Base-by-base conservation (phyloP, 2,113 vertebrate species). In the Eudyptes chrysolophus region DNA sequence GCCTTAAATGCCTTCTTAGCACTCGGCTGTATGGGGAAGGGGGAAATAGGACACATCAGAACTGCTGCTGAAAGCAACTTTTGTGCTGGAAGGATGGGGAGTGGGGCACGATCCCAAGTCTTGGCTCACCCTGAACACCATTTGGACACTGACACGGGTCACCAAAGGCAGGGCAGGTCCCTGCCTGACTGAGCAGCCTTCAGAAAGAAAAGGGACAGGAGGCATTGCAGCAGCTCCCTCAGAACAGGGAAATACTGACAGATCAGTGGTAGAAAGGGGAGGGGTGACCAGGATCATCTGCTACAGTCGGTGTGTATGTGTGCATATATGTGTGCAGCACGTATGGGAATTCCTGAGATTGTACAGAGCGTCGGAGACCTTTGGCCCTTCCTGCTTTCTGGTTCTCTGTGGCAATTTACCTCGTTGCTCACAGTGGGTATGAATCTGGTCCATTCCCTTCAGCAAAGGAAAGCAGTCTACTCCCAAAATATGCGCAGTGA, bases 351-450 rank as follows among this genome's bases (percentile, higher is more conserved):
- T 54, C 38, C 71, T 77, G 89, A 88, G 75, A 22, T 7, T 90
- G 46, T 17, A 21, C 83, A 88, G 83, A 78, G 55, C 14, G 2
- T 82, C 3, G 3, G 19, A 81, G 66, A 80, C 92, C 93, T 94
- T 84, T 96, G 89, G 72, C 84, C 80, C n/a, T 77, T 84, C 72
- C 89, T 87, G 52, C 80, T 84, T 87, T 87, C 69, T 84, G 69
- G 34, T 74, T 85, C 54, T 38, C 44, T 52, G 32, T 38, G 66
- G 46, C 89, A 86, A 2, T 58, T 80, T 65, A 77, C 42, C 80
- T 85, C n/a, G 51, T 44, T 76, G 64, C 72, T 89, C 25, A 5
- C 0, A 1, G 8, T 27, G 71, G 46, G 30, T 36, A 46, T 61
- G 54, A 79, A 74, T 74, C 58, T 26, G 15, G 26, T n/a, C 71